phyloP scores from a whole-genome alignment of 2,888 invertebrate species.

The Epistrophella euchroma region DNA sequence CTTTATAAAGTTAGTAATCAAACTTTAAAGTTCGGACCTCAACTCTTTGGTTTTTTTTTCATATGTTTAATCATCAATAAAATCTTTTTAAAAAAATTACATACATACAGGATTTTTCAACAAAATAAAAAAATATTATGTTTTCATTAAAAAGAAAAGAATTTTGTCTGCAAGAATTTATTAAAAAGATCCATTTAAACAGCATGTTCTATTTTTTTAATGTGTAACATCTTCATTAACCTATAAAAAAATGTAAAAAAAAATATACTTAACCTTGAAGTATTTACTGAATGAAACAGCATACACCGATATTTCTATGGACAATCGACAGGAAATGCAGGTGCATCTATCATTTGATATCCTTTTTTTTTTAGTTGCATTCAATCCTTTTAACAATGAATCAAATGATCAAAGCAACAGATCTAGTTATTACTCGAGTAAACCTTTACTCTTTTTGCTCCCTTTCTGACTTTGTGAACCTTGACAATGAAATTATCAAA shows the following conservation, averaged over 20 bases:
- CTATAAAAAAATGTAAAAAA: neutral
- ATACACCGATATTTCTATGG: neutral
- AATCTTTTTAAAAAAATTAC: too few species aligned
- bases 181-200: too few species aligned
- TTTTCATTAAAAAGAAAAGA: too few species aligned
- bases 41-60: too few species aligned
- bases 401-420: conserved; percentile 12
- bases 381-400: conserved; percentile 21
- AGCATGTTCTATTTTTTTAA: too few species aligned
- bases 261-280: neutral
- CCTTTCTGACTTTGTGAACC: conserved; percentile 39
- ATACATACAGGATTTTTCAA: too few species aligned
- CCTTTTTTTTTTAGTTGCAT: conserved; percentile 9
- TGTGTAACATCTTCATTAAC: neutral
- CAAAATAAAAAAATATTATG: too few species aligned
- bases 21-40: too few species aligned
- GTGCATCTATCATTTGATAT: conserved; percentile 48
- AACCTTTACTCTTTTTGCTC: conserved; percentile 2
- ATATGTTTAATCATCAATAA: too few species aligned
- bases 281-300: neutral
- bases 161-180: too few species aligned
- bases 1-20: too few species aligned
- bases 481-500: conserved; percentile 45
- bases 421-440: conserved; percentile 20
- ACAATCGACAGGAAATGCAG: conserved; percentile 25